A percentile compares a stretch with the other conserved stretches of the same genome.
Conservation (phyloP, 2,797 vertebrate genomes). For the Muraenolepis orangiensis region DNA sequence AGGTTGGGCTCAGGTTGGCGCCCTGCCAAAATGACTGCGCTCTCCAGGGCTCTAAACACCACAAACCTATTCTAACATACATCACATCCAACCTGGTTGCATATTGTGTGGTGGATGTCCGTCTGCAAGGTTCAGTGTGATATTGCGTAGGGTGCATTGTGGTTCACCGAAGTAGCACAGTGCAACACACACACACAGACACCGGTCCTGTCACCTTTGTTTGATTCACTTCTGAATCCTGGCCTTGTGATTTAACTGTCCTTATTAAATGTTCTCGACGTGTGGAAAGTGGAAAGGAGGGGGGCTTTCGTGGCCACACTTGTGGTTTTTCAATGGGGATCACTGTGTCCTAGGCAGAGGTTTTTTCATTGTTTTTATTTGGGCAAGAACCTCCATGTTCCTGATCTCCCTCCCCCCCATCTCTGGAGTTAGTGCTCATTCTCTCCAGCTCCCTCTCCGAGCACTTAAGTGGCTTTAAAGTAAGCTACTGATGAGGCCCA, state of each 20-base stretch:
- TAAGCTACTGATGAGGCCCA: conserved; percentile 56
- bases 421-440: neutral
- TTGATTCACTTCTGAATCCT: neutral
- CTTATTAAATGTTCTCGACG: neutral
- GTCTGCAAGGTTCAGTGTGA: neutral
- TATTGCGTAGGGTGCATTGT: neutral
- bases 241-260: neutral
- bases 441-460: conserved; percentile 22
- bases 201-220: neutral
- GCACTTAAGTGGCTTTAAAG: conserved; percentile 63
- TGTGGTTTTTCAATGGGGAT: neutral
- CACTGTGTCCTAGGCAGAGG: neutral
- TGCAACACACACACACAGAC: neutral
- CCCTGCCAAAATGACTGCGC: conserved; percentile 17
- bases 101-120: neutral
- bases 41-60: too few species aligned
- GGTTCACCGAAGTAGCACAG: neutral
- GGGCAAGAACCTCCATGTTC: neutral
- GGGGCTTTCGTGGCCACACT: neutral
- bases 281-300: neutral
- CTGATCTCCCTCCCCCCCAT: too few species aligned
- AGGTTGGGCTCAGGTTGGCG: neutral
- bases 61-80: neutral
- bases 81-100: neutral
- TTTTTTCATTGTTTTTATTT: neutral